These are phyloP conservation scores for Cinclus mexicanus DNA, from an alignment of 2,113 vertebrate genomes.

Conservation along the genomic window DNA sequence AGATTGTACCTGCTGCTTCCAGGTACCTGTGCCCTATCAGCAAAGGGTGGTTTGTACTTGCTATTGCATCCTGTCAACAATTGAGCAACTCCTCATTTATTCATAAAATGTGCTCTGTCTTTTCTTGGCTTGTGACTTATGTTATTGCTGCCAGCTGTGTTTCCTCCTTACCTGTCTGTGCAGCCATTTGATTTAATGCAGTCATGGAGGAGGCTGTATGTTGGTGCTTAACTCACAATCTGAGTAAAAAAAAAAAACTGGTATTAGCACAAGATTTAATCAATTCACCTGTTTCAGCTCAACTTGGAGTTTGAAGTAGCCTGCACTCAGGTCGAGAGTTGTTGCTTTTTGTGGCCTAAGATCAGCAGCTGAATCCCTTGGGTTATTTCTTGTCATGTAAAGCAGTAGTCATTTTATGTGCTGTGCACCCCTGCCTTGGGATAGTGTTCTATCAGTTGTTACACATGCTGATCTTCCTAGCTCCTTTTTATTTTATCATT, in stretches of 20 bases:
- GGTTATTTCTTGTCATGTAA: not conserved
- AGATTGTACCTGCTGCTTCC: not conserved
- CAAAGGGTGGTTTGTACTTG: not conserved
- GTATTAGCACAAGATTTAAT: not conserved
- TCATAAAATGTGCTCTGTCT: not conserved
- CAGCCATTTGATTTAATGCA: not conserved
- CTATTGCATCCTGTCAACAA: not conserved
- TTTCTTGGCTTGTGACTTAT: not conserved
- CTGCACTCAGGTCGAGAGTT: not conserved
- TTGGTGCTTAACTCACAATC: not conserved
- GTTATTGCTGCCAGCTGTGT: accelerated
- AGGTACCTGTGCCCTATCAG: not conserved
- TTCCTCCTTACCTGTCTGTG: not conserved
- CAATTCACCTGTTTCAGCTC: not conserved
- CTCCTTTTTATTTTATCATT: not conserved
- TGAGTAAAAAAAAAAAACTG: not conserved
- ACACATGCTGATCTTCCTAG: not conserved
- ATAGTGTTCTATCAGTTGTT: not conserved
- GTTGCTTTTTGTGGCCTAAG: not conserved
- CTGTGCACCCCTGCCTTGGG: not conserved
- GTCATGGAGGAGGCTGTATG: not conserved
- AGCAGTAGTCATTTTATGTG: not conserved
- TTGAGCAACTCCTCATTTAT: not conserved
- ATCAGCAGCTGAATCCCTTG: not conserved
- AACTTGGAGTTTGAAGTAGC: not conserved